These are phyloP conservation scores for Paragorgia papillata DNA, from an alignment of 92 coral and sea anemone species.

Conservation along the genomic window DNA sequence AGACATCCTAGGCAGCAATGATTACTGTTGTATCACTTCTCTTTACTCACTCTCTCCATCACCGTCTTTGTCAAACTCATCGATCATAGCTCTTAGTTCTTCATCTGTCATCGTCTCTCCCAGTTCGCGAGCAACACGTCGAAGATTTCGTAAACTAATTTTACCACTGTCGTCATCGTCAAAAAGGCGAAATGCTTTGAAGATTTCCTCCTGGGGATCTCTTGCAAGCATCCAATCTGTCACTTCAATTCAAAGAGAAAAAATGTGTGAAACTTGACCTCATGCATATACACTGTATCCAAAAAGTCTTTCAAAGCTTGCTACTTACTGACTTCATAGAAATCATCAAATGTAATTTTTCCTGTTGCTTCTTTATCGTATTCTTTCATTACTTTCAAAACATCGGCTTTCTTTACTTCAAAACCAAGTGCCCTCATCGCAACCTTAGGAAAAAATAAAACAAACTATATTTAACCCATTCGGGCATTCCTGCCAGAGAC, in stretches of 20 bases:
- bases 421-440: slow-evolving; percentile 99
- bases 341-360: slow-evolving; percentile 95
- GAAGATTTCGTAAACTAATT: slow-evolving; percentile 91
- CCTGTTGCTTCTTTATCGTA: slow-evolving; percentile 98
- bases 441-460: slow-evolving; percentile 53
- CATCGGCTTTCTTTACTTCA: slow-evolving; percentile 98
- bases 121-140: slow-evolving; percentile 96
- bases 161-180: slow-evolving; percentile 99
- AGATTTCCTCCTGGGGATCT: slow-evolving; percentile 97
- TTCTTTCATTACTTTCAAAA: slow-evolving; percentile 93
- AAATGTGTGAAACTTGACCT: too few relatives aligned
- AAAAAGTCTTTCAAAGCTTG: background rate
- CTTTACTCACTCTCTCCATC: slow-evolving; percentile 99
- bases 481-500: too few relatives aligned
- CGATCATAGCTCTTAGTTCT: slow-evolving; percentile 98
- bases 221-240: slow-evolving; percentile 99
- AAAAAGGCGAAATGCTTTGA: slow-evolving; percentile 94
- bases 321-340: slow-evolving; percentile 99
- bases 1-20: too few relatives aligned
- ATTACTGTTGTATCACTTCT: too few relatives aligned
- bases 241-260: slow-evolving; percentile 64
- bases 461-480: too few relatives aligned
- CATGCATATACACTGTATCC: too few relatives aligned
- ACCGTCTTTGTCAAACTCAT: slow-evolving; percentile 98
- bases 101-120: slow-evolving; percentile 99